Base-by-base conservation (phyloP, 2,888 invertebrate genomes). In the Marasmarcha lunaedactyla region DNA sequence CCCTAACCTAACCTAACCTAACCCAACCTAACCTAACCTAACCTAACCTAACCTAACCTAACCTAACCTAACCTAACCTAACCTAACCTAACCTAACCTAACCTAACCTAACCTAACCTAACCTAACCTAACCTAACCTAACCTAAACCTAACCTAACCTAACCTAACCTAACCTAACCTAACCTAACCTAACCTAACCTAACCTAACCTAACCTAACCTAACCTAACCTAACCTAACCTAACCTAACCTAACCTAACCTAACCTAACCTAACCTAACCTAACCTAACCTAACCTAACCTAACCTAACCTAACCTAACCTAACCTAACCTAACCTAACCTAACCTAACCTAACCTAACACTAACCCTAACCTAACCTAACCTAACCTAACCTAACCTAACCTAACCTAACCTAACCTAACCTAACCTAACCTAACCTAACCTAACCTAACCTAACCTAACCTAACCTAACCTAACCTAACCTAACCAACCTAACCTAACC, bases 161-260 rank as follows among this genome's bases (percentile, higher is more conserved):
- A 51, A 49, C 48, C 48, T 47, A 50, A 46, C 47, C 48, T 46
- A 51, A 49, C 48, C 48, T 46, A 48, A 51, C 49, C 51, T 46
- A 50, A 52, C 49, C 52, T 50, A 52, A 52, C 52, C 52, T 50
- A 51, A 42, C 48, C 51, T 20, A 20, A 43, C 46, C 46, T 43
- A 44, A 44, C 46, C 46, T 44, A 46, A 48, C 46, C 46, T 46
- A 47, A 44, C 46, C 48, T 46, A 43, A 45, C 45, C 47, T 47
- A 45, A 47, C 47, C 47, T 45, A 43, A 45, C 43, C 43, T 43
- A 45, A 47, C 47, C 46, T 46, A 46, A 44, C 46, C 43, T 44
- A 46, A 46, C 46, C 46, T 44, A 46, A 46, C 47, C 42, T 46
- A 44, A 42, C 44, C 44, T 42, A 46, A 42, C 46, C 41, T 44